Evolutionary conservation across 2,888 invertebrate species (phyloP).

Genomic region (Coenonympha glycerion): DNA sequence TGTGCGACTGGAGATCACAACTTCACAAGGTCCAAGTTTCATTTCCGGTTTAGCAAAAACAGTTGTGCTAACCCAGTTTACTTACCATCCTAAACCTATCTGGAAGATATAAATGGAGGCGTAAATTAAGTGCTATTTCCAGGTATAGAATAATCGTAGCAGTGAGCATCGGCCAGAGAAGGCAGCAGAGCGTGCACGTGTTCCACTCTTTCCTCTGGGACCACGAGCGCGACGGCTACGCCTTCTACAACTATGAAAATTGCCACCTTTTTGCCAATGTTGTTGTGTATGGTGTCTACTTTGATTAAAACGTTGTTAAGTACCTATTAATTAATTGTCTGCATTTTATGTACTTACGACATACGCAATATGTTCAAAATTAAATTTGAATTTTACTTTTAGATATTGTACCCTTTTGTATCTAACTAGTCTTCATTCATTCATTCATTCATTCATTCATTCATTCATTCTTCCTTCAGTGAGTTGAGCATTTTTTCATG

Average conservation of each 20-base stretch:
- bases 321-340: too few species aligned
- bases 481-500: background rate
- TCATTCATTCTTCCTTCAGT: background rate
- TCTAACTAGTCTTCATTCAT: too few species aligned
- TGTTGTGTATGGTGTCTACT: constrained; percentile 81
- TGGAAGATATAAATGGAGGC: background rate
- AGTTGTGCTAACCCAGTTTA: too few species aligned
- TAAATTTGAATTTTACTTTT: background rate
- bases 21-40: too few species aligned
- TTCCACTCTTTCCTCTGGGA: constrained; percentile 83
- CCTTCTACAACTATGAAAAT: constrained; percentile 77
- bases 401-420: too few species aligned
- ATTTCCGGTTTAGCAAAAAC: too few species aligned
- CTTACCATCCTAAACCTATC: background rate
- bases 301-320: constrained; percentile 68
- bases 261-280: constrained; percentile 78
- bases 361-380: too few species aligned
- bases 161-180: constrained; percentile 80
- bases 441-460: background rate
- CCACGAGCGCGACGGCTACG: constrained; percentile 78
- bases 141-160: constrained; percentile 80
- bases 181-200: constrained; percentile 78
- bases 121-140: constrained; percentile 39
- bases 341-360: too few species aligned
- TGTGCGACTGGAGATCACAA: too few species aligned